Evolutionary conservation across 2,113 vertebrate genomes (phyloP).

Genomic region (Colius striatus): DNA sequence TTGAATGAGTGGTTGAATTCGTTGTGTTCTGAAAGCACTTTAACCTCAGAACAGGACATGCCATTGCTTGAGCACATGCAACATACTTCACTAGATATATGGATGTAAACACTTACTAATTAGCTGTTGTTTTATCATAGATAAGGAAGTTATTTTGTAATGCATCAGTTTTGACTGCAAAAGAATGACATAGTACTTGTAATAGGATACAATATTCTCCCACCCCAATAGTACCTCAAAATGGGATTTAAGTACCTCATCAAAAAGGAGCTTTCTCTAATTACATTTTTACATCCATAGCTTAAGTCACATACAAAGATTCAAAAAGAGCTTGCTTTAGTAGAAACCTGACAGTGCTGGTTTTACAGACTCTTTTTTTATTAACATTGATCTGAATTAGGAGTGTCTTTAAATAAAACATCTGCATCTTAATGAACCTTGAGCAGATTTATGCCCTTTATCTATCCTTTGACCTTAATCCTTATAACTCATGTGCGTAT

Average conservation of each 20-base stretch:
- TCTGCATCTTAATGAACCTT: conserved; percentile 17
- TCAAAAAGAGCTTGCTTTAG: not conserved
- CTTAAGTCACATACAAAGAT: not conserved
- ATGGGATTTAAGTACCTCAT: not conserved
- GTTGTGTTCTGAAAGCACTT: not conserved
- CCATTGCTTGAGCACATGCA: not conserved
- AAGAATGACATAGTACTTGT: not conserved
- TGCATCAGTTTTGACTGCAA: not conserved
- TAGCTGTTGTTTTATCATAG: not conserved
- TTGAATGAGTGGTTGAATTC: not conserved
- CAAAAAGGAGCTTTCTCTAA: not conserved
- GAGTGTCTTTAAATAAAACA: conserved; percentile 40
- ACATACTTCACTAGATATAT: not conserved
- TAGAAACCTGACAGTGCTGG: not conserved
- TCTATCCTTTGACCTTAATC: conserved; percentile 67
- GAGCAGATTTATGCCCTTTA: conserved; percentile 56
- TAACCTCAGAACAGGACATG: not conserved
- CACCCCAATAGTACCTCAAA: not conserved
- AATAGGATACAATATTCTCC: not conserved
- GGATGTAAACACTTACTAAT: not conserved
- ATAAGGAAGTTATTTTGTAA: not conserved
- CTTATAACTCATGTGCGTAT: not conserved
- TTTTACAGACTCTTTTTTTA: not conserved
- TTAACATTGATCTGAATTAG: conserved; percentile 18
- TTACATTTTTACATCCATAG: not conserved